Conservation (phyloP, 1,140 invertebrate genomes). For the Drosophila ficusphila region DNA sequence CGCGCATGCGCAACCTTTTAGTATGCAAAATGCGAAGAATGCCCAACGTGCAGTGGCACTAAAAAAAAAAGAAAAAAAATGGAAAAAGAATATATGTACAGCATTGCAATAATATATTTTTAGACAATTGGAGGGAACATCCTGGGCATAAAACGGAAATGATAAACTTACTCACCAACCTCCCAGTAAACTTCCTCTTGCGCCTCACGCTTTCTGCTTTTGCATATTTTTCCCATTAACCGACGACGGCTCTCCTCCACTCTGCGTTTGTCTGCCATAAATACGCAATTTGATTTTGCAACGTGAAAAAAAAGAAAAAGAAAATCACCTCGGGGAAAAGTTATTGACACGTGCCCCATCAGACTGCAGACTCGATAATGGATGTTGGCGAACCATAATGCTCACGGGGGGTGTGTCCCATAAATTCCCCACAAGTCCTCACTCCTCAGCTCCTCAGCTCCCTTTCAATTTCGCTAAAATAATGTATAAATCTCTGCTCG, state of each 20-base stretch:
- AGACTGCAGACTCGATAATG: slow-evolving; percentile 19
- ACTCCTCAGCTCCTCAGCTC: not conserved
- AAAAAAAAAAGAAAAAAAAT: not conserved
- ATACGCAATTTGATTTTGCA: slow-evolving; percentile 54
- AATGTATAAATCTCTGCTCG: slow-evolving; percentile 34
- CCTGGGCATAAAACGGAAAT: slow-evolving; percentile 74
- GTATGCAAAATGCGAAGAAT: slow-evolving; percentile 60
- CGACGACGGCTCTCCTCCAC: not conserved
- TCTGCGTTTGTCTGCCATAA: slow-evolving; percentile 27
- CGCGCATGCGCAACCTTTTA: slow-evolving; percentile 64
- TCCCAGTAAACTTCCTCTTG: slow-evolving; percentile 1
- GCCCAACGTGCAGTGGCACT: slow-evolving; percentile 12
- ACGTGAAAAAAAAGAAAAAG: not conserved
- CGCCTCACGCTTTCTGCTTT: slow-evolving; percentile 8
- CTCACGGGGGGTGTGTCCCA: slow-evolving; percentile 6
- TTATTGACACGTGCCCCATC: slow-evolving; percentile 44
- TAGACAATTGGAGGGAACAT: slow-evolving; percentile 52
- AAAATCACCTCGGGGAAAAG: slow-evolving; percentile 6
- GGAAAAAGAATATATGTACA: not conserved
- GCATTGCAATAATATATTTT: slow-evolving; percentile 32
- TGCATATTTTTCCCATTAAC: slow-evolving; percentile 47
- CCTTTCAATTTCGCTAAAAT: slow-evolving; percentile 28
- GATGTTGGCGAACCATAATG: slow-evolving; percentile 1
- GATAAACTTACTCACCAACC: slow-evolving; percentile 42
- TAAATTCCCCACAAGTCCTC: too few species aligned